Evolutionary conservation across 1,140 invertebrate species (phyloP).

Genomic region (Macrobrachium rosenbergii): DNA sequence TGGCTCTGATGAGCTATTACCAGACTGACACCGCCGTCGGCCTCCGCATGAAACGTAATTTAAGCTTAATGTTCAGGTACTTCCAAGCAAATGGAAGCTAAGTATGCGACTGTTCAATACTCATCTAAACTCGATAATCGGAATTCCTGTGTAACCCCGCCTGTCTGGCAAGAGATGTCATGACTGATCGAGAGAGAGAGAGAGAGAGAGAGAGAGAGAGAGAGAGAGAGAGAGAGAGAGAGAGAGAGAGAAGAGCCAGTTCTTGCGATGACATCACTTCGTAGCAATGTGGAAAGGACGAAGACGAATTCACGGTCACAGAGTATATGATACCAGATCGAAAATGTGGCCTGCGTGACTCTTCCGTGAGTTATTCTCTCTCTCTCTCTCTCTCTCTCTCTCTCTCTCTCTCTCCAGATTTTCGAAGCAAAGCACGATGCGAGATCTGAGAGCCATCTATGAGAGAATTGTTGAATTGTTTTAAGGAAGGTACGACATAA

Average conservation of each 20-base stretch:
- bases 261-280: not conserved
- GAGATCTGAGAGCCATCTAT: not conserved
- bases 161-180: not conserved
- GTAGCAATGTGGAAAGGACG: not conserved
- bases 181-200: slow-evolving; percentile 9
- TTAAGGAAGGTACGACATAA: no score
- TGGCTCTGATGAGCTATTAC: no score
- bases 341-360: no score
- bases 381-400: not conserved
- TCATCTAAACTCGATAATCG: no score
- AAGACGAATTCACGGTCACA: not conserved
- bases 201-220: slow-evolving; percentile 5
- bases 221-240: not conserved
- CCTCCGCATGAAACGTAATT: no score
- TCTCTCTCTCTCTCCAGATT: not conserved
- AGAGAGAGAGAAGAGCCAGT: not conserved
- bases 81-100: no score
- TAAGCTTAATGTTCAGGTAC: no score
- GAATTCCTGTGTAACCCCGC: no score
- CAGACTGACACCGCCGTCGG: no score
- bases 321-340: not conserved
- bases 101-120: no score
- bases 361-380: not conserved
- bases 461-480: no score
- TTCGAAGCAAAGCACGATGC: not conserved